A percentile compares a stretch with the other conserved stretches of the same genome.
Evolutionary conservation across 2,888 invertebrate genomes (phyloP).

Genomic region (Epinotia ramella): DNA sequence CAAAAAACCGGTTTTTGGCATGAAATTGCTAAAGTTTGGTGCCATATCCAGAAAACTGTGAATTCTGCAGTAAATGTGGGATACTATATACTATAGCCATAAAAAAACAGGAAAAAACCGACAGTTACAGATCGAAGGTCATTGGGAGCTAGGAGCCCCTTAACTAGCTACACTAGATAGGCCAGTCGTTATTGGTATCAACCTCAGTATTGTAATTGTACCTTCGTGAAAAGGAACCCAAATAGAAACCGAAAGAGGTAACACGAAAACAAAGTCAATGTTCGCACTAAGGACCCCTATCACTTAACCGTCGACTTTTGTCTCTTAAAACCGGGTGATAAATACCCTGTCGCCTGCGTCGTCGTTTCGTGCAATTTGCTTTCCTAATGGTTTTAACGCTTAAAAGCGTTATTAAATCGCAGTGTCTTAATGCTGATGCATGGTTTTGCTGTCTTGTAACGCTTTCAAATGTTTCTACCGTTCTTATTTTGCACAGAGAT

Average conservation of each 20-base stretch:
- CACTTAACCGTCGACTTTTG: slow-evolving; percentile 26
- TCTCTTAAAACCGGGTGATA: slow-evolving; percentile 36
- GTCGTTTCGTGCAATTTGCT: slow-evolving; percentile 37
- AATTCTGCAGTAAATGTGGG: no score
- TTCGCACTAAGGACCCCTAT: slow-evolving; percentile 9
- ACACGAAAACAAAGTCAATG: not conserved
- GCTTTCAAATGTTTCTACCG: not conserved
- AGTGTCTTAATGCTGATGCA: slow-evolving; percentile 24
- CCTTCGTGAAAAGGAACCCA: not conserved
- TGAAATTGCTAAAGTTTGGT: no score
- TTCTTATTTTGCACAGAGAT: not conserved
- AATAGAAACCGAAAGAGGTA: not conserved
- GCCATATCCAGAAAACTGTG: no score
- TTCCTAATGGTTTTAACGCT: slow-evolving; percentile 32
- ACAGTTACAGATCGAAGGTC: no score
- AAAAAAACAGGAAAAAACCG: no score
- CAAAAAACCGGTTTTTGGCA: no score
- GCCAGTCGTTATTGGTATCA: no score
- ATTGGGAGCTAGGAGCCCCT: no score
- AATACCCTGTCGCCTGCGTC: slow-evolving; percentile 34
- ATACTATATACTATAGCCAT: no score
- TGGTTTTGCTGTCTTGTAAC: slow-evolving; percentile 10
- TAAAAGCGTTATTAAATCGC: slow-evolving; percentile 44
- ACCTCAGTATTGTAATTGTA: no score
- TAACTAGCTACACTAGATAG: no score